Percentiles rank a stretch among this genome's conserved stretches.
Conservation (phyloP, 2,113 vertebrate genomes). For the Eleginops maclovinus region DNA sequence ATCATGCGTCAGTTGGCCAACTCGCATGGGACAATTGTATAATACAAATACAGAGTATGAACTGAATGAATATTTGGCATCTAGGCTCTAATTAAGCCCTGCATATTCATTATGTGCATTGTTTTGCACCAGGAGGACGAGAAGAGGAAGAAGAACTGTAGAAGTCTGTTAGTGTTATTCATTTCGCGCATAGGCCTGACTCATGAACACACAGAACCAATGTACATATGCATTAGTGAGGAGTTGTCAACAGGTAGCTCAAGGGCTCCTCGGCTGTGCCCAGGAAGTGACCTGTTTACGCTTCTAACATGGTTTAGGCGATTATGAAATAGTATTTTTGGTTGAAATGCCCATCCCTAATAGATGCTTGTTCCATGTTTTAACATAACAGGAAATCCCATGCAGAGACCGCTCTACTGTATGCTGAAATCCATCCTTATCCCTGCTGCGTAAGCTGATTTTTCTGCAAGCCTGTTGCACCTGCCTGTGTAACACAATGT, state of each 20-base stretch:
- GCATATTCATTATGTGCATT: background rate
- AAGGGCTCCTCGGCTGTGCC: too few species aligned
- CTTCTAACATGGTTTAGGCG: too few species aligned
- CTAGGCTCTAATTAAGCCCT: background rate
- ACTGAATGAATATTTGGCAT: conserved; percentile 15
- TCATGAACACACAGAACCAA: too few species aligned
- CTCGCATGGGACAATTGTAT: conserved; percentile 5
- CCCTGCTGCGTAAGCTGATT: conserved; percentile 45
- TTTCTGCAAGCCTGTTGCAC: conserved; percentile 21
- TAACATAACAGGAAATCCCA: conserved; percentile 1
- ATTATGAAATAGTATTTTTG: too few species aligned
- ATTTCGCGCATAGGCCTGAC: too few species aligned
- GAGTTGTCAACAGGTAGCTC: too few species aligned
- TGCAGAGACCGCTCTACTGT: background rate
- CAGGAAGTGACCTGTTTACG: too few species aligned
- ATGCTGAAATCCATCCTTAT: conserved; percentile 28
- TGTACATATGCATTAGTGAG: too few species aligned
- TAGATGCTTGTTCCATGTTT: background rate
- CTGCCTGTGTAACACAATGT: conserved; percentile 29
- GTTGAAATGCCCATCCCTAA: background rate
- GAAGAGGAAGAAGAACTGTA: too few species aligned
- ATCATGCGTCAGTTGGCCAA: background rate
- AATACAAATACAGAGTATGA: background rate
- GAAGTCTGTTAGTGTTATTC: too few species aligned
- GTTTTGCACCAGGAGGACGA: too few species aligned